phyloP scores from a whole-genome alignment of 2,113 vertebrate genomes.

The Egretta garzetta region DNA sequence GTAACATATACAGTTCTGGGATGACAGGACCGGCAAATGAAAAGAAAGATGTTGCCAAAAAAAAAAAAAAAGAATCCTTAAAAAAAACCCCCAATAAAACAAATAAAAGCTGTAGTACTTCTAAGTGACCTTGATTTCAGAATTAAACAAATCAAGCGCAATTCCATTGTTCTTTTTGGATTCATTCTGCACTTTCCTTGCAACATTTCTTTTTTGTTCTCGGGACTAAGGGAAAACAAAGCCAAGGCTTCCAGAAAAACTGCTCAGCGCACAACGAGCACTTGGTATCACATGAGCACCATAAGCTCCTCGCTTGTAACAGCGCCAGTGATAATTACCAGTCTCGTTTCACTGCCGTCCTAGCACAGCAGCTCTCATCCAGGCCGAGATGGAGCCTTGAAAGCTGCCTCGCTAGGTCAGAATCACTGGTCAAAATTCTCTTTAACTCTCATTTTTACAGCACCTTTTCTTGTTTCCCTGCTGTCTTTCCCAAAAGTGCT shows the following conservation, averaged over 20 bases:
- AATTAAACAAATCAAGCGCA: slow-evolving; percentile 78
- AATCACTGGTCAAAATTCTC: neutral
- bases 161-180: slow-evolving; percentile 73
- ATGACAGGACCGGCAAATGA: slow-evolving; percentile 81
- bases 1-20: slow-evolving; percentile 81
- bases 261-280: neutral
- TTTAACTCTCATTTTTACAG: neutral
- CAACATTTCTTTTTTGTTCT: slow-evolving; percentile 69
- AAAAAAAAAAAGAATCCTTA: slow-evolving; percentile 47
- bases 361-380: neutral
- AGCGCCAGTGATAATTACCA: slow-evolving; percentile 27
- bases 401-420: neutral
- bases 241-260: slow-evolving; percentile 38
- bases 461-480: neutral
- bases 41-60: slow-evolving; percentile 80
- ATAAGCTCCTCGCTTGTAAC: slow-evolving; percentile 15
- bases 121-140: slow-evolving; percentile 84
- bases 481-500: neutral
- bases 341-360: neutral
- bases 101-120: slow-evolving; percentile 78
- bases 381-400: neutral
- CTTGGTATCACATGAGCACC: slow-evolving; percentile 5
- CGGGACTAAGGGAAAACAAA: neutral
- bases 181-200: slow-evolving; percentile 62
- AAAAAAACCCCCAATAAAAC: slow-evolving; percentile 40